phyloP scores from a whole-genome alignment of 2,888 invertebrate species.

The Syrphus vitripennis region DNA sequence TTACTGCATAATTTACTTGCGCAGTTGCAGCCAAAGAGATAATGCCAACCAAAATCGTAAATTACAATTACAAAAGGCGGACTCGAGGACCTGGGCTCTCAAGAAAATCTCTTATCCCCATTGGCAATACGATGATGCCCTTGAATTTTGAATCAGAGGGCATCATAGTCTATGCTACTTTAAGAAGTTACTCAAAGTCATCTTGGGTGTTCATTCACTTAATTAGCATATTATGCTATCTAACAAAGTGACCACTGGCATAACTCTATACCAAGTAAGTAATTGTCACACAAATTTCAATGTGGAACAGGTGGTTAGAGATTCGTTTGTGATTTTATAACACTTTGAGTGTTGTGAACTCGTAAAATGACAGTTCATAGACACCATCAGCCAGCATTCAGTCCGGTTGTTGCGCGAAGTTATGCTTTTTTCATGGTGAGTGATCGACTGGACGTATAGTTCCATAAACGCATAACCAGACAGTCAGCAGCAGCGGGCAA shows the following conservation, averaged over 20 bases:
- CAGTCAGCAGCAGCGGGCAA: conserved; percentile 10
- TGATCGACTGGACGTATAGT: conserved; percentile 36
- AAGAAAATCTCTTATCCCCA: background rate
- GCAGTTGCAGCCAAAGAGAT: conserved; percentile 45
- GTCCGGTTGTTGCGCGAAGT: conserved; percentile 36
- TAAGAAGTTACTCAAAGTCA: background rate
- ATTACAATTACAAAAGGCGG: conserved; percentile 57
- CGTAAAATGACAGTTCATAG: conserved; percentile 64
- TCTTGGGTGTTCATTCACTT: conserved; percentile 58
- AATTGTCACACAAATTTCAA: conserved; percentile 23
- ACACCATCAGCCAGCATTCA: conserved; percentile 33
- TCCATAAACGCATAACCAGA: conserved; percentile 65
- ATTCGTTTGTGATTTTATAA: conserved; percentile 6
- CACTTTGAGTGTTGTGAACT: conserved; percentile 35
- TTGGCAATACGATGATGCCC: conserved; percentile 29
- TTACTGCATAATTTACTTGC: conserved; percentile 69
- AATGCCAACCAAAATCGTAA: conserved; percentile 63
- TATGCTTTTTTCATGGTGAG: conserved; percentile 53
- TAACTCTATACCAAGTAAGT: background rate
- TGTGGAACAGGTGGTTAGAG: conserved; percentile 44
- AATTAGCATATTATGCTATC: conserved; percentile 57
- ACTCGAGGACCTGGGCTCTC: background rate
- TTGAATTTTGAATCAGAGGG: conserved; percentile 42
- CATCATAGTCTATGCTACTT: background rate
- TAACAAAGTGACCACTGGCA: conserved; percentile 29